phyloP scores from a whole-genome alignment of 1,140 invertebrate genomes.

The Pristionchus pacificus region DNA sequence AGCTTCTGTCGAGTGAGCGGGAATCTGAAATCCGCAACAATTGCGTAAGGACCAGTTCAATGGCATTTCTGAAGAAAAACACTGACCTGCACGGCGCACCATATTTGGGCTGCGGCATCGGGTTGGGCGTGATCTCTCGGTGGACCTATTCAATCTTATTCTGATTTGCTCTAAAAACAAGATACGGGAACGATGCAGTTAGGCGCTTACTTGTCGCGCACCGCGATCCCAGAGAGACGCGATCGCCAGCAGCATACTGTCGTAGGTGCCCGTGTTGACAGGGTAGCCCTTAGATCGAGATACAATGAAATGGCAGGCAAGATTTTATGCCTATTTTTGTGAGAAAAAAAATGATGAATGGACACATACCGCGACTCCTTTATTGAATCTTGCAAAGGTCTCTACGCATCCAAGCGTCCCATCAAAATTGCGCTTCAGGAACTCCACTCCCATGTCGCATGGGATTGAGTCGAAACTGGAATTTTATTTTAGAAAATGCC shows the following conservation, averaged over 20 bases:
- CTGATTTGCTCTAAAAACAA: conserved; percentile 37
- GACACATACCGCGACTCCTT: conserved; percentile 26
- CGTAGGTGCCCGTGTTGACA: conserved; percentile 56
- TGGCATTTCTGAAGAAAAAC: background rate
- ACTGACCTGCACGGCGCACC: conserved; percentile 36
- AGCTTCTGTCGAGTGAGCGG: background rate
- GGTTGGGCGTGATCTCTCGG: conserved; percentile 51
- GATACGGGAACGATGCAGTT: too few species aligned
- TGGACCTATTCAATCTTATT: conserved; percentile 53
- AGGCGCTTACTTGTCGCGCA: too few species aligned
- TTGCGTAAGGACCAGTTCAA: background rate
- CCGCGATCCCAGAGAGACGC: background rate
- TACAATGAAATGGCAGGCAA: background rate
- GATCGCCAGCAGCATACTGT: conserved; percentile 52
- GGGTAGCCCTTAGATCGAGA: conserved; percentile 46
- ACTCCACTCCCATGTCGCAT: conserved; percentile 75
- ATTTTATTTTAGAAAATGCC: too few species aligned
- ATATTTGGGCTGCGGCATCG: conserved; percentile 47
- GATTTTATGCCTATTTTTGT: background rate
- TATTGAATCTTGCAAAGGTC: conserved; percentile 32
- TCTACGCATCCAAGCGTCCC: conserved; percentile 60
- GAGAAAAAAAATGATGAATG: background rate
- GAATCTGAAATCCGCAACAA: background rate
- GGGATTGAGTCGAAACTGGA: conserved; percentile 73
- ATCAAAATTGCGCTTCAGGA: conserved; percentile 70